These are phyloP conservation scores for Saimiri boliviensis DNA, from an alignment of 2,113 vertebrate species.

Conservation along the genomic window DNA sequence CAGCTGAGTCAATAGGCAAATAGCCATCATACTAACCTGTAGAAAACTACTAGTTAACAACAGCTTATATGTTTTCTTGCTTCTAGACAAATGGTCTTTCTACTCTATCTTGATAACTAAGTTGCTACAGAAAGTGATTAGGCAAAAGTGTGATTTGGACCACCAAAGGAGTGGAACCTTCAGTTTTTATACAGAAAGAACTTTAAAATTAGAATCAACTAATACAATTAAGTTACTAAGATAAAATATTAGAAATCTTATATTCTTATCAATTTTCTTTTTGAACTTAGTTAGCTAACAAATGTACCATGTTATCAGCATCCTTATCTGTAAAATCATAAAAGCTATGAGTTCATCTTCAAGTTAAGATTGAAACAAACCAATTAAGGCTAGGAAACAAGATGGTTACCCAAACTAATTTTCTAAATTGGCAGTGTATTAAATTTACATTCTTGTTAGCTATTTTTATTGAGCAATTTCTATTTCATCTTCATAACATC, in stretches of 20 bases:
- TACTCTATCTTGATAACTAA: neutral
- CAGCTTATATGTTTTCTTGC: neutral
- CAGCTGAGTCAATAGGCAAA: neutral
- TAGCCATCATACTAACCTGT: neutral
- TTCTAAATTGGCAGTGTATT: neutral
- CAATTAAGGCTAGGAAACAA: neutral
- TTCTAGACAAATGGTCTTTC: neutral
- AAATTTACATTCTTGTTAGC: neutral
- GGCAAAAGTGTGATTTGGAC: neutral
- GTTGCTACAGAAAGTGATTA: neutral
- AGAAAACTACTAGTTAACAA: neutral
- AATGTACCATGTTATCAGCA: neutral
- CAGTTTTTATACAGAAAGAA: neutral
- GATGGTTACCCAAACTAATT: neutral
- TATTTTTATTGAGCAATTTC: neutral
- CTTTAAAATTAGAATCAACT: neutral
- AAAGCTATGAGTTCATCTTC: neutral
- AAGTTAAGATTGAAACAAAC: neutral
- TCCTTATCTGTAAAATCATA: neutral
- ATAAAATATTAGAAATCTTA: neutral
- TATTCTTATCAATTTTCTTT: neutral
- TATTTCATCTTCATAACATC: constrained; percentile 15
- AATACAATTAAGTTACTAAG: neutral
- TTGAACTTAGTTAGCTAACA: neutral
- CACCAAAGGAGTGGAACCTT: neutral